Conservation (phyloP, 1,140 invertebrate species). For the Helicoverpa zea region DNA sequence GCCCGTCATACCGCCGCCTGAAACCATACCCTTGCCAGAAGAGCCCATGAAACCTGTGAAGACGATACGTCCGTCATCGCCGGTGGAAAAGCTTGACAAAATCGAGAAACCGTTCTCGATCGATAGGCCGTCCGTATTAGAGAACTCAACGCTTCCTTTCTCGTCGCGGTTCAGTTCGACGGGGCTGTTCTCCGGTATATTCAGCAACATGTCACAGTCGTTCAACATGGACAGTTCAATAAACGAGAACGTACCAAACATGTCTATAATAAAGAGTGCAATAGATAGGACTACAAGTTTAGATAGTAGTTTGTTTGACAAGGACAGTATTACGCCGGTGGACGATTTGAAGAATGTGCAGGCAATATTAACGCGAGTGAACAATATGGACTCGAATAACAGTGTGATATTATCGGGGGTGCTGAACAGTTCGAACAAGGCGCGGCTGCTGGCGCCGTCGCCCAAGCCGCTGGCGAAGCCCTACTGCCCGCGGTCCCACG, state of each 20-base stretch:
- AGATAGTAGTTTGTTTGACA: constrained; percentile 82
- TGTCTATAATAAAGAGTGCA: constrained; percentile 85
- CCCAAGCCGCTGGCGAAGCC: constrained; percentile 63
- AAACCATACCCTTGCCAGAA: constrained; percentile 77
- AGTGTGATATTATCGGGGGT: constrained; percentile 84
- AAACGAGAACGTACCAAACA: constrained; percentile 82
- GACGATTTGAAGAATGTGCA: constrained; percentile 84
- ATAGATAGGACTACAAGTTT: constrained; percentile 85
- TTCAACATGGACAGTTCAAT: constrained; percentile 70
- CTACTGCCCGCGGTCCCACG: constrained; percentile 65
- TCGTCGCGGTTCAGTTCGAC: constrained; percentile 78
- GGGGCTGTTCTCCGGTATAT: constrained; percentile 81
- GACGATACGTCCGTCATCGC: constrained; percentile 41
- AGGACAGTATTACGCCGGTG: constrained; percentile 73
- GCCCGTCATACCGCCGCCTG: constrained; percentile 67
- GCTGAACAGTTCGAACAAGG: constrained; percentile 70
- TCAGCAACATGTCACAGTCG: constrained; percentile 77
- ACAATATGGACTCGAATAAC: constrained; percentile 85
- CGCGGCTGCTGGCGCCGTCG: constrained; percentile 55
- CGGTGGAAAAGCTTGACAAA: constrained; percentile 49
- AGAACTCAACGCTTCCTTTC: constrained; percentile 71
- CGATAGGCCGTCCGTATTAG: constrained; percentile 67
- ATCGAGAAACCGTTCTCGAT: constrained; percentile 57
- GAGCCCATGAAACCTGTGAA: constrained; percentile 69
- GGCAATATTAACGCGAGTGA: constrained; percentile 84